phyloP scores from a whole-genome alignment of 2,797 vertebrate genomes.

The Pseudocheirus occidentalis region DNA sequence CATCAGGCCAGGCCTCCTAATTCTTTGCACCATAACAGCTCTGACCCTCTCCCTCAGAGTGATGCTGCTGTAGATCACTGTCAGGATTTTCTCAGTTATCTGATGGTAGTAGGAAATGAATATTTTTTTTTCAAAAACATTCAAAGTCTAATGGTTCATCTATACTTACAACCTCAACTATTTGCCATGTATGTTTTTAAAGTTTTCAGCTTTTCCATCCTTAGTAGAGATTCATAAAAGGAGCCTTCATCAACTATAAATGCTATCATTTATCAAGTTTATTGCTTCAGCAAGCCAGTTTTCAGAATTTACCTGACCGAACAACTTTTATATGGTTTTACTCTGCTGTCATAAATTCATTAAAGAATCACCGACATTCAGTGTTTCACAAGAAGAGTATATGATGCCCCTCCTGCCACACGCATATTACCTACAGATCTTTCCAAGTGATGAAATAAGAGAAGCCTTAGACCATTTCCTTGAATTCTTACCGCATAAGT shows the following conservation, averaged over 20 bases:
- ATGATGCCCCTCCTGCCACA: background rate
- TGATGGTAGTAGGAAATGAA: constrained; percentile 30
- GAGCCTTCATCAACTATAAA: constrained; percentile 64
- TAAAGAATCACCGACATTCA: constrained; percentile 43
- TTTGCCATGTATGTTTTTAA: constrained; percentile 50
- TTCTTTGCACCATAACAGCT: constrained; percentile 29
- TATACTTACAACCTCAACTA: constrained; percentile 40
- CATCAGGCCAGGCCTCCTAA: background rate
- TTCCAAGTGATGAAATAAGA: constrained; percentile 29
- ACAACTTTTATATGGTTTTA: constrained; percentile 41
- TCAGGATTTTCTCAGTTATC: constrained; percentile 52
- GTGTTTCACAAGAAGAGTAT: background rate
- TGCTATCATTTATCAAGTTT: constrained; percentile 60
- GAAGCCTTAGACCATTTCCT: background rate
- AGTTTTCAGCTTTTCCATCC: constrained; percentile 59
- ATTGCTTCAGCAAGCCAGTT: constrained; percentile 65
- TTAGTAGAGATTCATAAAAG: constrained; percentile 71
- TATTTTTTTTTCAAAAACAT: constrained; percentile 47
- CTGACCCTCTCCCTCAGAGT: background rate
- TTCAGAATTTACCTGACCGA: constrained; percentile 62
- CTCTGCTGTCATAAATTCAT: constrained; percentile 66
- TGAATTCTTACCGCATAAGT: constrained; percentile 48
- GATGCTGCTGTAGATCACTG: background rate
- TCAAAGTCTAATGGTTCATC: constrained; percentile 1
- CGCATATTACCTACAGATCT: background rate